Base-by-base conservation (phyloP, 1,140 invertebrate species). In the Heliconius eleuchia region DNA sequence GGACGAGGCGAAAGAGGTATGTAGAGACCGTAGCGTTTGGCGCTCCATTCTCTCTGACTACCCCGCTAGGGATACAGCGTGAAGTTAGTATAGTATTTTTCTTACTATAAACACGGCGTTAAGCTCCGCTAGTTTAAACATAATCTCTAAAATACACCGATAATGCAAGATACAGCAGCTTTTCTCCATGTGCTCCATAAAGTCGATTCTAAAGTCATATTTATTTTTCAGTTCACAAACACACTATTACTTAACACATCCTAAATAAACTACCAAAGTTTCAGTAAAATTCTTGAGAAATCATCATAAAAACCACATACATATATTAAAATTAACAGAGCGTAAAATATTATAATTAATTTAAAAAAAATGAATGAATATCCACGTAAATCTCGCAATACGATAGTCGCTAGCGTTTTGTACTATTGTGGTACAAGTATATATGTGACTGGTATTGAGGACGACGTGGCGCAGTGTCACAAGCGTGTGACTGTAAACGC, bases 351-450 rank as follows among this genome's bases (percentile, higher is more conserved):
- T 66, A 66, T 23, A 66, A 27, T 30, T 27, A 30, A 66, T 66
- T 30, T 66, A 4, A 23, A 11, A n/a, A 30, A 66, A 66, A 66
- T 66, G 23, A 27, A 16, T 66, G 13, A 66, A 30, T 16, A 57
- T 66, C 27, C 60, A 66, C 60, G 27, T 23, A 66, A 9, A 66
- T 66, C n/a, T 66, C 60, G 23, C 60, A 66, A 66, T 30, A 30
- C 34, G 30, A 42, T 76, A 76, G 27, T 76, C 50, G 39, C 57
- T 16, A 23, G n/a, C 7, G 39, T n/a, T 27, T 34, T 60, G 74
- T 46, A 23, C 13, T 55, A 42, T 18, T 76, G 34, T 34, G 27
- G 77, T 73, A 57, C 27, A 42, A 73, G 23, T 70, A n/a, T 60
- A 27, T 70, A n/a, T 60, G 13, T 30, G 13, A 60, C 5, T 23